Base-by-base conservation (phyloP, 2,797 vertebrate species). In the Mus minutoides region DNA sequence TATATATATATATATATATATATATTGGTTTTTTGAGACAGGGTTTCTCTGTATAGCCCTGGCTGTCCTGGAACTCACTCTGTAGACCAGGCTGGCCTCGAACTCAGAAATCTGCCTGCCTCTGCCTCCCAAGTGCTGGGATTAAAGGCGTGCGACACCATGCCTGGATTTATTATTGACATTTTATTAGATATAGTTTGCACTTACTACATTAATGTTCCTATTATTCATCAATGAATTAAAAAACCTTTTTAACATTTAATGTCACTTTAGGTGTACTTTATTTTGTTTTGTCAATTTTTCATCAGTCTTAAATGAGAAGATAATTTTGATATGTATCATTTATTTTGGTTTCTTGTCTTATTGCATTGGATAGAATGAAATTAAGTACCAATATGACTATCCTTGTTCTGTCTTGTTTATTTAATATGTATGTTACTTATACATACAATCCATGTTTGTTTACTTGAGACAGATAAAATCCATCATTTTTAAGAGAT, bases 301-400 rank as follows among this genome's bases (percentile, higher is more conserved):
- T 87, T 0, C 1, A 87, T 87, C 11, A 69, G 64, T 91, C 17
- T 94, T 95, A 91, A 90, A 17, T 8, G 58, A 78, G 71, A 92
- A 31, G 46, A 73, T 79, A 88, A 86, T 88, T 75, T 85, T 88
- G 37, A 84, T 3, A 67, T 79, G 34, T 58, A 43, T 37, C 4
- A 94, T 73, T 77, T 80, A 64, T 90, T 89, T 91, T 19, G 92
- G 0, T 97, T 96, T 96, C 95, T 69, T 97, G 21, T 94, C 82
- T 73, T 96, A 96, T 94, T 94, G 78, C 78, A 37, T 92, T 94
- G 96, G 89, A 71, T 49, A 67, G 19, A 86, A 71, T 90, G n/a
- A 87, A 17, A 16, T 64, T 94, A 83, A 89, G 34, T 80, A 78
- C 43, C 62, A 62, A 16, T 5, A 92, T 6, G 77, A 21, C 46